Base-by-base conservation (phyloP, 1,140 invertebrate species). In the roundworm (Caenorhabditis elegans) region DNA sequence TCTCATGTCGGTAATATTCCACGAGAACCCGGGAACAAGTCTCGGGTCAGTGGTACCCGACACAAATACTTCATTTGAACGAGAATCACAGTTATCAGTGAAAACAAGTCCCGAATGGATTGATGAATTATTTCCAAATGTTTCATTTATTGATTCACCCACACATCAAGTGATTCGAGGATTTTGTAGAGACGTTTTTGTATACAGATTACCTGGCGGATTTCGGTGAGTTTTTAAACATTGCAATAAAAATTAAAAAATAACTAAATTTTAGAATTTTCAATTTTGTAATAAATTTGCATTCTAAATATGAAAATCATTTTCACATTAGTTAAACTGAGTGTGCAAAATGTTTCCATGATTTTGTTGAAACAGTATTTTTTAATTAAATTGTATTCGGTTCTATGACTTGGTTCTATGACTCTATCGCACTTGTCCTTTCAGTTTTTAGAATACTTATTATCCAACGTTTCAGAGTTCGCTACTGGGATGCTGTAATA, bases 401-500 rank as follows among this genome's bases (percentile, higher is more conserved):
- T n/a, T n/a, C n/a, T n/a, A n/a, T n/a, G n/a, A n/a, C n/a, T n/a
- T n/a, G n/a, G n/a, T n/a, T n/a, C n/a, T n/a, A n/a, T n/a, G n/a
- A n/a, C n/a, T n/a, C n/a, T n/a, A n/a, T n/a, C n/a, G n/a, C n/a
- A n/a, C n/a, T n/a, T n/a, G n/a, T n/a, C n/a, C n/a, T n/a, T n/a
- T n/a, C n/a, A n/a, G n/a, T 24, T 70, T 70, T 34, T 31, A 6
- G 10, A 28, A 28, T 6, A 13, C 17, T n/a, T 34, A 70, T 26
- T 70, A 13, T 19, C 0, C 13, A 39, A 39, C 13, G 31, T 79
- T 79, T 76, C 51, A 77, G 80, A 51, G 39, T 82, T 34, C 39
- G 80, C 15, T 76, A 76, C 49, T 82, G 80, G 80, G 80, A 82
- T 36, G 36, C 47, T 13, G 80, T 70, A 3, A 82, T 82, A 19